Evolutionary conservation across 1,140 invertebrate genomes (phyloP), one percentile per base, ranked within the genome.

Genomic region (Anastrepha obliqua): DNA sequence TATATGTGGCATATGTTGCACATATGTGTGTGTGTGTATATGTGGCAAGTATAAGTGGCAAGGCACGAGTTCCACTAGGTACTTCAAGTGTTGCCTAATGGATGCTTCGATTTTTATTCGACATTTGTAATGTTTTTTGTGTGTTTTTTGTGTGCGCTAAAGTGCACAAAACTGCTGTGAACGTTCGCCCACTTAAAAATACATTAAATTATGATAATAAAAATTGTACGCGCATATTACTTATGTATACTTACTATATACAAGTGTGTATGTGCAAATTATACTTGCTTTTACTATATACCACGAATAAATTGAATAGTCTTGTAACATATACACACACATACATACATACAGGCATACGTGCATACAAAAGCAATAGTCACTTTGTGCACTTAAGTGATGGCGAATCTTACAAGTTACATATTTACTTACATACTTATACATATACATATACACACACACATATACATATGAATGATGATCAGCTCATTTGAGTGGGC

Each of bases 61-160:
- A 15, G n/a, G n/a, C 47, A 81, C 47, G 74, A 81, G 74, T 15
- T 81, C 74, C n/a, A 20, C 74, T 51, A 81, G 74, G n/a, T 81
- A 81, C 47, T 81, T 81, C 47, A 81, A 81, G 47, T 81, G 74
- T 81, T 81, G 74, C 51, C 74, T 81, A 81, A 81, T 81, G 74
- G 74, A 81, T 81, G 47, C 47, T 81, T 81, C 51, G 74, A 81
- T 81, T 58, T 20, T 58, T 55, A 55, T 55, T 55, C 11, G 6
- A 55, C 51, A 8, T 55, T 55, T 55, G 11, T 55, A 29, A 29
- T 81, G 8, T 70, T 15, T 81, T 47, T 42, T 74, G 67, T 74
- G 44, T 55, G 6, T 55, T 55, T 55, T 17, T 62, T 62, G 60
- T 55, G 6, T 55, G 47, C 7, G 44, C 17, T 6, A 47, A 74